Conservation (phyloP, 64 coral and sea anemone species). For the Catalaphyllia jardinei region DNA sequence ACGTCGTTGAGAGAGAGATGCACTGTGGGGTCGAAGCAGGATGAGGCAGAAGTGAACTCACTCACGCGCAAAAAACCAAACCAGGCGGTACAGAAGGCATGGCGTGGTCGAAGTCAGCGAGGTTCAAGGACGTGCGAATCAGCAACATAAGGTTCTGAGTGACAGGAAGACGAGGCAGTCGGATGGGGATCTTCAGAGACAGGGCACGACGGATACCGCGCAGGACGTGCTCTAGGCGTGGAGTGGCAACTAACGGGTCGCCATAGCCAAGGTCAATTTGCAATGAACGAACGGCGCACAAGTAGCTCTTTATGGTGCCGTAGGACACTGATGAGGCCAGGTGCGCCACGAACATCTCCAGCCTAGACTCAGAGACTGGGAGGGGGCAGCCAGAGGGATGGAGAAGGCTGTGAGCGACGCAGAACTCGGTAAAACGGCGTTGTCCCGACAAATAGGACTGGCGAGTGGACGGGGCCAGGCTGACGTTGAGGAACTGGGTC, state of each 20-base stretch:
- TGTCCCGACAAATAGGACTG: too few species aligned
- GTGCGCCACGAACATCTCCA: background rate
- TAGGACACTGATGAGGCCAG: too few species aligned
- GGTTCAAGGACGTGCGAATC: background rate
- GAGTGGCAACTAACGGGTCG: background rate
- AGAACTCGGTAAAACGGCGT: too few species aligned
- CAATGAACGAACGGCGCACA: background rate
- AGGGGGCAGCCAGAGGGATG: background rate
- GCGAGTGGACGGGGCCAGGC: too few species aligned
- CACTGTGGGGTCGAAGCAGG: background rate
- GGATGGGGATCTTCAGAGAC: background rate
- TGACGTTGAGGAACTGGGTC: too few species aligned
- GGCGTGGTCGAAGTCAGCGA: background rate
- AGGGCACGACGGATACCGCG: background rate
- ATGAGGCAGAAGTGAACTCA: background rate
- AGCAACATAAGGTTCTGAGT: background rate
- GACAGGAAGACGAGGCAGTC: slow-evolving; percentile 13
- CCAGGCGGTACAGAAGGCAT: background rate
- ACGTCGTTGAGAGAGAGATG: slow-evolving; percentile 17
- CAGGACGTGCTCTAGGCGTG: background rate
- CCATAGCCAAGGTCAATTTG: background rate
- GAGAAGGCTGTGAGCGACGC: background rate
- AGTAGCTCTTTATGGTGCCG: background rate
- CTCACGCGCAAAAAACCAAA: slow-evolving; percentile 33
- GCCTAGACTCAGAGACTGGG: background rate